These are phyloP conservation scores for Champsocephalus gunnari DNA, from an alignment of 2,797 vertebrate species.

Conservation along the genomic window DNA sequence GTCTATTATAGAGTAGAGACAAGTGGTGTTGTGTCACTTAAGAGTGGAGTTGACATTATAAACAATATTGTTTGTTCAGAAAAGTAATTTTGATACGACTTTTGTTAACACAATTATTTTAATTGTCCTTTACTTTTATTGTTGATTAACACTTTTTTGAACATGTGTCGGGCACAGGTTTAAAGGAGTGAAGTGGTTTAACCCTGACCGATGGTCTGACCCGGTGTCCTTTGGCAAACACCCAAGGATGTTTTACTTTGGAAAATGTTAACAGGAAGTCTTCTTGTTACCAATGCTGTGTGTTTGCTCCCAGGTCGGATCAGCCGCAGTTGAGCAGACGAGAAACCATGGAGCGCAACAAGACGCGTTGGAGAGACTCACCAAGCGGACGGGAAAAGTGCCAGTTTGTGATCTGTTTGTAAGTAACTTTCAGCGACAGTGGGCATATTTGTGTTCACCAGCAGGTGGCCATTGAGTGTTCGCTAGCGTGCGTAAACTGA, in stretches of 20 bases:
- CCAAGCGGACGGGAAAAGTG: conserved; percentile 42
- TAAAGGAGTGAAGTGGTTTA: neutral
- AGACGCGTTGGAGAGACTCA: conserved; percentile 65
- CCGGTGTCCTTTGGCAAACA: neutral
- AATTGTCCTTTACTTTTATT: neutral
- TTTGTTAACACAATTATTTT: neutral
- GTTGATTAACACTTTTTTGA: neutral
- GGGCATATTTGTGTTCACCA: neutral
- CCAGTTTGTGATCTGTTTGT: conserved; percentile 40
- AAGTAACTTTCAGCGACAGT: conserved; percentile 34
- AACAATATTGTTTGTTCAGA: neutral
- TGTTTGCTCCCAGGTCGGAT: conserved; percentile 30
- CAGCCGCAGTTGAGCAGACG: conserved; percentile 54
- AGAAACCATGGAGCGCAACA: conserved; percentile 77
- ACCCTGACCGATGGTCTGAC: neutral
- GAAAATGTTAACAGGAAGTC: conserved; percentile 42
- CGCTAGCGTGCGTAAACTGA: conserved; percentile 50
- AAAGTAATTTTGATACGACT: neutral
- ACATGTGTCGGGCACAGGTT: neutral
- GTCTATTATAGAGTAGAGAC: too few species aligned
- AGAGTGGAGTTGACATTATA: neutral
- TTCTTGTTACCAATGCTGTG: neutral
- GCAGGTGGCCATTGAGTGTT: conserved; percentile 33
- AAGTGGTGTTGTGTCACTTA: neutral
- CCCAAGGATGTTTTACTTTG: conserved; percentile 55